Base-by-base conservation (phyloP, 2,888 invertebrate species). In the Drosophila fungiperda region DNA sequence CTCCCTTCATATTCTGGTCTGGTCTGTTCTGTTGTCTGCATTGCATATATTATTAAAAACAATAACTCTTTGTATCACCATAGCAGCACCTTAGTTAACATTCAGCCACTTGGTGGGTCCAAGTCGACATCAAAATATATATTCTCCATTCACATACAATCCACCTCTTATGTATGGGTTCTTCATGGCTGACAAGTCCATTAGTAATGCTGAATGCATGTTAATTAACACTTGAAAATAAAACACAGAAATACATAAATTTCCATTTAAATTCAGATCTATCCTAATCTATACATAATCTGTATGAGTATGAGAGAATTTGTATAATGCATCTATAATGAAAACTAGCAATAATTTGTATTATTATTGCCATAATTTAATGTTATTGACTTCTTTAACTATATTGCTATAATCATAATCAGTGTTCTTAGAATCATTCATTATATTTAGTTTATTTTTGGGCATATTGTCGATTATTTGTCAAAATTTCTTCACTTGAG, bases 21-120 rank as follows among this genome's bases (percentile, higher is more conserved):
- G 8, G 9, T 48, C 38, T 54, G 8, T 29, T 7, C 20, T 17
- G 20, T 45, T 36, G 20, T 40, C 20, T 60, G 42, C 8, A 23
- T 23, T 89, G 87, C 87, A 89, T 89, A 89, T 70, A 89, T 85
- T 89, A 76, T 85, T 89, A 76, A 74, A 74, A 68, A 87, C 85
- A 85, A 85, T 87, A 85, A 89, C 85, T 84, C 85, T 87, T 85
- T 79, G 81, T 83, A 23, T 4, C 23, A 23, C 23, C 45, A 45
- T 8, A 15, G 20, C 45, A 45, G 7, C 23, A 26, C 53, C 65
- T 68, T 48, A 49, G 52, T 59, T 74, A 12, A 29, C 71, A 85
- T 79, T 70, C 73, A 72, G 45, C 89, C 61, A 78, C 85, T 84
- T 85, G 85, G 85, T 84, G 66, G 85, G 85, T 85, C 85, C 52